Evolutionary conservation across 2,797 vertebrate species (phyloP).

Genomic region (Philypnodon macrostomus): DNA sequence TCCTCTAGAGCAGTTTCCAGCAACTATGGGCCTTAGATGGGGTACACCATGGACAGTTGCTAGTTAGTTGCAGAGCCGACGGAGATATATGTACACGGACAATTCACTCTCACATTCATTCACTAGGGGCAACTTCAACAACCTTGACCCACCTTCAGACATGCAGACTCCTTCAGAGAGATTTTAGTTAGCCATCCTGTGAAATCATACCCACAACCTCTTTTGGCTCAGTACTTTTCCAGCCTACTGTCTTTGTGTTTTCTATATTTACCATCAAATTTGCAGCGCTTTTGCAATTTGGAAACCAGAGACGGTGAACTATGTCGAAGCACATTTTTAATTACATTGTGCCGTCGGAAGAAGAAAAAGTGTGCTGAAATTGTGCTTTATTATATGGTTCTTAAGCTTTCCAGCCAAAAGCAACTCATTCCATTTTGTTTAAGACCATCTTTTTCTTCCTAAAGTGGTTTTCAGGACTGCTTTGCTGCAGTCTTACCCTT

Average conservation of each 20-base stretch:
- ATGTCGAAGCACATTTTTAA: slow-evolving; percentile 63
- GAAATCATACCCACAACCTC: no score
- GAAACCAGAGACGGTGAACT: slow-evolving; percentile 54
- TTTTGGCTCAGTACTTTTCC: slow-evolving; percentile 20
- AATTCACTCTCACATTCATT: no score
- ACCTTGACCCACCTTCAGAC: no score
- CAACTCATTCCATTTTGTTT: slow-evolving; percentile 63
- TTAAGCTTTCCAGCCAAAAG: slow-evolving; percentile 56
- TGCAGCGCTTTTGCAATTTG: slow-evolving; percentile 44
- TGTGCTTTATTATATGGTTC: slow-evolving; percentile 70
- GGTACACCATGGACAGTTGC: no score
- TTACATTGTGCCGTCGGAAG: slow-evolving; percentile 47
- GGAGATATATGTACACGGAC: no score
- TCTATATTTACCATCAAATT: slow-evolving; percentile 64
- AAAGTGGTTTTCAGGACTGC: slow-evolving; percentile 63
- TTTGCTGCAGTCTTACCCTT: slow-evolving; percentile 56
- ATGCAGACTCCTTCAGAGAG: no score
- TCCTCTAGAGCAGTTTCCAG: no score
- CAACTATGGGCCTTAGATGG: no score
- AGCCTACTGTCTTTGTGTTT: slow-evolving; percentile 47
- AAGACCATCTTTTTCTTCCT: slow-evolving; percentile 61
- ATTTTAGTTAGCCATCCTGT: no score
- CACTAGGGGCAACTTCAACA: no score
- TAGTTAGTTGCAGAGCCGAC: no score
- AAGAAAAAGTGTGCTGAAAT: slow-evolving; percentile 47